phyloP scores from a whole-genome alignment of 2,113 vertebrate species.

The Coregonus clupeaformis region DNA sequence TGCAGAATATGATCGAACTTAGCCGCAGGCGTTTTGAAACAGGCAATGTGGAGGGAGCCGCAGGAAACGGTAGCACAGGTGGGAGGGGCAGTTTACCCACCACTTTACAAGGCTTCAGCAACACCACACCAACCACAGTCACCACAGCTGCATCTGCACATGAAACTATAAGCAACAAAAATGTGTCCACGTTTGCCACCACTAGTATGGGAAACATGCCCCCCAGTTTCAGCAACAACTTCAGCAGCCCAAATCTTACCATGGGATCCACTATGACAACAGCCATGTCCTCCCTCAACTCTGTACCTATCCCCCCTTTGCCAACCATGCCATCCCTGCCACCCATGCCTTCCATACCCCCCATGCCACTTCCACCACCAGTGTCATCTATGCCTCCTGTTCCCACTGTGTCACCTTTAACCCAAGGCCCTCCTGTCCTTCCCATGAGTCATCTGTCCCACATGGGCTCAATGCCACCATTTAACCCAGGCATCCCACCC shows the following conservation, averaged over 20 bases:
- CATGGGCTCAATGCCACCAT: slow-evolving; percentile 87
- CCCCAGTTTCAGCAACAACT: slow-evolving; percentile 86
- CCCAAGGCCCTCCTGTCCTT: slow-evolving; percentile 87
- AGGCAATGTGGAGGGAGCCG: slow-evolving; percentile 83
- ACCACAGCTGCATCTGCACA: slow-evolving; percentile 84
- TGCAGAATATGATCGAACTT: slow-evolving; percentile 99
- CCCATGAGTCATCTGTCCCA: slow-evolving; percentile 88
- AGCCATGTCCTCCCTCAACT: slow-evolving; percentile 84
- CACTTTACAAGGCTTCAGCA: slow-evolving; percentile 88
- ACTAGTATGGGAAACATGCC: slow-evolving; percentile 82
- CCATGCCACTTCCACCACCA: slow-evolving; percentile 89
- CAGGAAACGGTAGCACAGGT: slow-evolving; percentile 83
- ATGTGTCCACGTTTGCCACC: slow-evolving; percentile 79
- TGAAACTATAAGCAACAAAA: slow-evolving; percentile 85
- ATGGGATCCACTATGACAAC: slow-evolving; percentile 72
- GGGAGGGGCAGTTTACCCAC: slow-evolving; percentile 72
- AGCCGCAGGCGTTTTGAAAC: slow-evolving; percentile 98
- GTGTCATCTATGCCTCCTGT: slow-evolving; percentile 89
- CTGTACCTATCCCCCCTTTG: slow-evolving; percentile 90
- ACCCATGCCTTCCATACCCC: slow-evolving; percentile 89
- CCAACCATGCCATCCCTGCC: slow-evolving; percentile 93
- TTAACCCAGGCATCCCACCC: slow-evolving; percentile 86
- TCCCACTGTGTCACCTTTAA: slow-evolving; percentile 84
- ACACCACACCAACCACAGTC: slow-evolving; percentile 79
- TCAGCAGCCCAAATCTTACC: slow-evolving; percentile 87